Evolutionary conservation across 2,888 invertebrate species (phyloP).

Genomic region (Coenonympha arcania): DNA sequence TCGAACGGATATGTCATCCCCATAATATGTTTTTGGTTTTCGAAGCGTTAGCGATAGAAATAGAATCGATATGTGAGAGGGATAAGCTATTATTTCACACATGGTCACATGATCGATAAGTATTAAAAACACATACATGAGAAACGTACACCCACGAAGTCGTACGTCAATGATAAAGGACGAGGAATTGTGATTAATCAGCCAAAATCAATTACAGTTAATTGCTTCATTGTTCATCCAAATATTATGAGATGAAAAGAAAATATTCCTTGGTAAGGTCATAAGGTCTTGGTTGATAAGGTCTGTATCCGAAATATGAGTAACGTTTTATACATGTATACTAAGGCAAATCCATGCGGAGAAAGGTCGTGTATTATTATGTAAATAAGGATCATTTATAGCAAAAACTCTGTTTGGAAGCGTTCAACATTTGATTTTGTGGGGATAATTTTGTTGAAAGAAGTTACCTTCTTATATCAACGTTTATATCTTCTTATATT

Average conservation of each 20-base stretch:
- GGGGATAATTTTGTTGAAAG: background rate
- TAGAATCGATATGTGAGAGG: no score
- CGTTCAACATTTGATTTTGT: background rate
- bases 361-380: background rate
- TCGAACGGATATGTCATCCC: no score
- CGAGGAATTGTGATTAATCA: conserved; percentile 4
- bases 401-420: background rate
- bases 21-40: no score
- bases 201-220: conserved; percentile 11
- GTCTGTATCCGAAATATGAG: background rate
- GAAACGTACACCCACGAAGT: no score
- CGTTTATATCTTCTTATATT: no score
- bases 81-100: no score
- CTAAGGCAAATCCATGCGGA: background rate
- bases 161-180: no score
- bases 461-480: no score
- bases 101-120: no score
- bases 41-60: no score
- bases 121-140: no score
- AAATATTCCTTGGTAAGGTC: conserved; percentile 3
- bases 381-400: background rate
- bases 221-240: conserved; percentile 9
- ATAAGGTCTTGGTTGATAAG: no score
- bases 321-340: background rate
- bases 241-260: conserved; percentile 1